These are phyloP conservation scores for Promerops cafer DNA, from an alignment of 2,113 vertebrate genomes.

Conservation along the genomic window DNA sequence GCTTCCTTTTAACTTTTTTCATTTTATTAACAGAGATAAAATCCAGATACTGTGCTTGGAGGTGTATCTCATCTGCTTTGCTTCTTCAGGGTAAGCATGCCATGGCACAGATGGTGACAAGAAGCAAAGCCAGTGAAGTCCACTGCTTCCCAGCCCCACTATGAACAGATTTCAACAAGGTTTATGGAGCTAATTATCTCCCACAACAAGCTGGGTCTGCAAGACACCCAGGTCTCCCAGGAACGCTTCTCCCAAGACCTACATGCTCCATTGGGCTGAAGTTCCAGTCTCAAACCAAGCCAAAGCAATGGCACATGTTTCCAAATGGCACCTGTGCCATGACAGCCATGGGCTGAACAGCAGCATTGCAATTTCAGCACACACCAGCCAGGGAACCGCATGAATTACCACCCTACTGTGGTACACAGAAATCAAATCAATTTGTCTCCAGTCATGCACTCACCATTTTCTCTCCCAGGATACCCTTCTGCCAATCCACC, in stretches of 20 bases:
- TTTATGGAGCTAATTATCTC: not conserved
- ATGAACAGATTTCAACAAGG: not conserved
- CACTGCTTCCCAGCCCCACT: not conserved
- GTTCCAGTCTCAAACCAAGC: not conserved
- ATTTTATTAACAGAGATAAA: not conserved
- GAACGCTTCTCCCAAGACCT: not conserved
- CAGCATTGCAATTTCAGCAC: not conserved
- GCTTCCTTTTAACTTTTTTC: not conserved
- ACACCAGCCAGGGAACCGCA: not conserved
- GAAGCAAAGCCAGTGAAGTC: not conserved
- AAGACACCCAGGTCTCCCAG: not conserved
- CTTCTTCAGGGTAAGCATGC: not conserved
- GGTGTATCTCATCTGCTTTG: not conserved
- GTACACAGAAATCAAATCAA: not conserved
- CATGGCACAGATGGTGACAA: rapidly evolving
- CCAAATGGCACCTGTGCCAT: not conserved
- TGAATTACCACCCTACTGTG: not conserved
- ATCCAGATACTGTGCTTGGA: not conserved
- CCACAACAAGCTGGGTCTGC: not conserved
- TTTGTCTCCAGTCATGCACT: not conserved
- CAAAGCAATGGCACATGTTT: not conserved
- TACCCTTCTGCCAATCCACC: not conserved
- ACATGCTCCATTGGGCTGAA: not conserved
- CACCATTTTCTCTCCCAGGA: not conserved
- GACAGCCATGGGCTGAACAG: rapidly evolving